Base-by-base conservation (phyloP, 2,113 vertebrate genomes). In the Entelurus aequoreus region DNA sequence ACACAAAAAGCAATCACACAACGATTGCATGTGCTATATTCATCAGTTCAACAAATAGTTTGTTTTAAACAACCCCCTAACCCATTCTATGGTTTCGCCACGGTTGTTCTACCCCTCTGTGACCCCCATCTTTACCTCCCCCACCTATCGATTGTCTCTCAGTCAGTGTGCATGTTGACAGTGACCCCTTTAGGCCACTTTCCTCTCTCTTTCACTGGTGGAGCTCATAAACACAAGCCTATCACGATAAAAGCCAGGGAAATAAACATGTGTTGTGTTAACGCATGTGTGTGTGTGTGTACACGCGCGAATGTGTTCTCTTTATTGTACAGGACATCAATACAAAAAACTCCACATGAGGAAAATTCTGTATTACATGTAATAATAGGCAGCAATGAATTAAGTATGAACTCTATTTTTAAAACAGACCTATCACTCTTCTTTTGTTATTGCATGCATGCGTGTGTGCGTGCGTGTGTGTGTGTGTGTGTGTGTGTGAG, bases 171-270 rank as follows among this genome's bases (percentile, higher is more conserved):
- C 65, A 80, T 85, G 86, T 87, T 85, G 72, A 84, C 75, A 87
- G 78, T 86, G 84, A 86, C 85, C 83, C 80, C 86, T 87, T 81
- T 77, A 86, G 85, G 77, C 66, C 84, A 76, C 66, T 80, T 76
- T 58, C 69, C 48, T 74, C 58, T 77, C 68, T 65, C 54, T 46
- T 46, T 46, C 42, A 15, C 44, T 61, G 66, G 63, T 35, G 16
- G 13, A 40, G 28, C 44, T 58, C 54, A 60, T 61, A 48, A 80
- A 64, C 28, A 60, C 53, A 74, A 57, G 65, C 59, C 21, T 15
- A 14, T 51, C 46, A 63, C 35, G 28, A 35, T 53, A 62, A 71
- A 63, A 53, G 44, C 6, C 21, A 10, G 48, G 49, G 14, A 68
- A 60, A 66, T 53, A 54, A 48, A 37, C 50, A 42, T 19, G 16